These are phyloP conservation scores for Phthorimaea operculella DNA, from an alignment of 1,140 invertebrate species.

Conservation along the genomic window DNA sequence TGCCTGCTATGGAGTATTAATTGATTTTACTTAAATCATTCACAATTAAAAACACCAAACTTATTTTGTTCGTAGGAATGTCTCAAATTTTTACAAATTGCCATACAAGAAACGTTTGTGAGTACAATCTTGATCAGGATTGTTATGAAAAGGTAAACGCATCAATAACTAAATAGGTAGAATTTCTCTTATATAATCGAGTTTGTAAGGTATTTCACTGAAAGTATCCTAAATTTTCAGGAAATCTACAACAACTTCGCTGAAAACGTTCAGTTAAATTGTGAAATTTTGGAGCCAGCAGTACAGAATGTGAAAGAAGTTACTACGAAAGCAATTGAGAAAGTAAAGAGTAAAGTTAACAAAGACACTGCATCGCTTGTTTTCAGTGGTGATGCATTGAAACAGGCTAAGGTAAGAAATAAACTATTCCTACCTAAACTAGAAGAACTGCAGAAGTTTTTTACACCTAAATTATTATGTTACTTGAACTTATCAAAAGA, in stretches of 20 bases:
- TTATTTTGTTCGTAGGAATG: constrained; percentile 35
- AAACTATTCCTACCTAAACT: too few relatives aligned
- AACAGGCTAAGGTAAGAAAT: constrained; percentile 30
- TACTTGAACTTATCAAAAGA: too few relatives aligned
- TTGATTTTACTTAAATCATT: too few relatives aligned
- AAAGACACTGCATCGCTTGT: constrained; percentile 33
- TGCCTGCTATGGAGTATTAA: not conserved
- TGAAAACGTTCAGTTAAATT: constrained; percentile 29
- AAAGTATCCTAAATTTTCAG: constrained; percentile 34
- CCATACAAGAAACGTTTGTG: constrained; percentile 21
- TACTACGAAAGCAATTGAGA: constrained; percentile 25
- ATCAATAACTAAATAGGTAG: not conserved
- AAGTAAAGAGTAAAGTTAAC: constrained; percentile 26
- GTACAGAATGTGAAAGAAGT: constrained; percentile 31
- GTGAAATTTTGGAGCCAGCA: constrained; percentile 37
- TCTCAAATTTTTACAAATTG: constrained; percentile 40
- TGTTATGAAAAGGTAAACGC: constrained; percentile 43
- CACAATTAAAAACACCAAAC: too few relatives aligned
- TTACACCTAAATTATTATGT: too few relatives aligned
- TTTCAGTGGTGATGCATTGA: constrained; percentile 36
- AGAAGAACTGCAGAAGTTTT: too few relatives aligned
- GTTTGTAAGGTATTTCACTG: too few relatives aligned
- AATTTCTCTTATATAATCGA: too few relatives aligned
- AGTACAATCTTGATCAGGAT: constrained; percentile 28
- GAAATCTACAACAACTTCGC: constrained; percentile 42